Evolutionary conservation across 2,888 invertebrate species (phyloP), one percentile per base, ranked within the genome.

Genomic region (Catocala fraxini): DNA sequence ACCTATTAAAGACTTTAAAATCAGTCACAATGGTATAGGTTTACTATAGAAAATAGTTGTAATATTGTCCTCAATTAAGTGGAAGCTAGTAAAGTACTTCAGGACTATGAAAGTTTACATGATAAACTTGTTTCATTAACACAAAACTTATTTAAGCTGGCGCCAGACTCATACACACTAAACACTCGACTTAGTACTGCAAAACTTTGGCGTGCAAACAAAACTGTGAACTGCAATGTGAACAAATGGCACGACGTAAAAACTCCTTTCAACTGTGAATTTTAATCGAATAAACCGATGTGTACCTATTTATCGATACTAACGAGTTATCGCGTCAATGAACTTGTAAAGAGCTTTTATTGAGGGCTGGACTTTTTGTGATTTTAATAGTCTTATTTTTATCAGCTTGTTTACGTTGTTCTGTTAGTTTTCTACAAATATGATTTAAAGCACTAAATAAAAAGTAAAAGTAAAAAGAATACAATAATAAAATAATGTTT

Each of bases 251-350:
- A 65, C 65, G 65, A 67, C 70, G 51, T 55, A 67, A 72, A 75
- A 73, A 59, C 60, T 68, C 51, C 56, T 61, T 65, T 56, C 62
- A 62, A 63, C 56, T 64, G 59, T 49, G 43, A 67, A 55, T 43
- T 52, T 10, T 47, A 5, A 42, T 47, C 10, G 13, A 48, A 25
- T 5, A 13, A 47, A n/a, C 33, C 51, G 35, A 57, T 35, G n/a
- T 15, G 11, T 25, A 56, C 51, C 54, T 59, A 65, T 71, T 79
- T 81, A 82, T 84, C 75, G 77, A 67, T 68, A 73, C 71, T 13
- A 51, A 39, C 33, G 6, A 39, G 7, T 39, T 6, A 39, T 39
- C 35, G 35, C 9, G 35, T 39, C 35, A 39, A 39, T 43, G 43
- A 10, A 43, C n/a, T 43, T 10, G 43, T 39, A 39, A 39, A 39